Base-by-base conservation (phyloP, 2,888 invertebrate species). In the Pemphredon lugubris region DNA sequence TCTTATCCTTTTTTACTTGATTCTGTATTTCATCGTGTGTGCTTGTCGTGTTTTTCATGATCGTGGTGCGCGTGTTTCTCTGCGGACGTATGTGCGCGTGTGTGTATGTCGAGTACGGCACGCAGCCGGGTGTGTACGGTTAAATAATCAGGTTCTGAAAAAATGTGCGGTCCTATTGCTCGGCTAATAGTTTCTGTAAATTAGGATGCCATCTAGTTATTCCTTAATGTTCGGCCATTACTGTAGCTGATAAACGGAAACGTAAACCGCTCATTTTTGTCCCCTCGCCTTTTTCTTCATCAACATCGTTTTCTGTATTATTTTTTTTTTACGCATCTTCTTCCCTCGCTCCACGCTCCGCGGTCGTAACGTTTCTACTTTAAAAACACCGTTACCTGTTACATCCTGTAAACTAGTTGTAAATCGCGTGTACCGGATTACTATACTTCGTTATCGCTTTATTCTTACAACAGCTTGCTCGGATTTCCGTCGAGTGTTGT, bases 371-470 rank as follows among this genome's bases (percentile, higher is more conserved):
- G 55, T 47, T 20, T 61, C 39, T 39, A 7, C 37, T 48, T n/a
- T n/a, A 51, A 45, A 66, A 65, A 48, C 60, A 30, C 50, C 59
- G 59, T 34, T 48, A 48, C 69, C 54, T 63, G 30, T 75, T 67
- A 63, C 63, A 18, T 71, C 50, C 77, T 77, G 77, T 59, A 75
- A 83, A 75, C 79, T 79, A 82, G 67, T 76, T 61, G 71, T 70
- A 67, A 77, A 70, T 82, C 75, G 77, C 78, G 68, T 72, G 68
- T 72, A 76, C 70, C 73, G 66, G 75, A 67, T 77, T 76, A 78
- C 65, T 73, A 75, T 77, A 70, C 26, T 73, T 73, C 68, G 60
- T 57, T 70, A 67, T 77, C 60, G 66, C 60, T 42, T 54, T 54
- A 58, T 37, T 48, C 65, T 55, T 70, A 60, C 39, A 55, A n/a